Base-by-base conservation (phyloP, 2,888 invertebrate genomes). In the Eutolmus rufibarbis region DNA sequence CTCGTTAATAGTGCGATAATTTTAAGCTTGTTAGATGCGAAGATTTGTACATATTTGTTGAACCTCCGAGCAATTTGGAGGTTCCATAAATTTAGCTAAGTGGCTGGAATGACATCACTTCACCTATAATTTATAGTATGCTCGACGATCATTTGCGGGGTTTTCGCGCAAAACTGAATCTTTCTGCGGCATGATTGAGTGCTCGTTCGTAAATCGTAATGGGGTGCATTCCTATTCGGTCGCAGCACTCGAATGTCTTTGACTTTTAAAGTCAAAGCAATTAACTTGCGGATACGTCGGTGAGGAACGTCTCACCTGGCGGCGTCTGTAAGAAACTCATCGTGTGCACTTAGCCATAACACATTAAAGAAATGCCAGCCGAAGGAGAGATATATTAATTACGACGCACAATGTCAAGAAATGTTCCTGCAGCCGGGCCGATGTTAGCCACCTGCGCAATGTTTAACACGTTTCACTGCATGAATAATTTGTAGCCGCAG, bases 221-320 rank as follows among this genome's bases (percentile, higher is more conserved):
- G 34, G 31, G 37, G 74, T 76, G 37, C 34, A 76, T 37, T 76
- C 34, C 37, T n/a, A 76, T 37, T 76, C 37, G 76, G 16, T 76
- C 76, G 76, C 76, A 34, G 76, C 37, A 76, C 76, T 34, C 37
- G 37, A 76, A 14, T 66, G 46, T 23, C 78, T 78, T 79, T 79
- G 79, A 23, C 79, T 79, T 79, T 51, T 79, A 79, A 79, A 51
- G 79, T 79, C 79, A 79, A 79, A 79, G 79, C 51, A 79, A 79
- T 79, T 79, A 79, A 79, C 79, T 79, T 56, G 31, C 79, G 79
- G 79, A 79, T 79, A 79, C 40, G 79, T 28, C 31, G 23, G 46
- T 3, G 31, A 51, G 31, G 46, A 46, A 79, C 79, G 51, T 66
- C 66, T 66, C 66, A 66, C 66, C 66, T 66, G 28, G 51, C 79